These are phyloP conservation scores for Hiodon tergisus DNA, from an alignment of 2,113 vertebrate species.

Conservation along the genomic window DNA sequence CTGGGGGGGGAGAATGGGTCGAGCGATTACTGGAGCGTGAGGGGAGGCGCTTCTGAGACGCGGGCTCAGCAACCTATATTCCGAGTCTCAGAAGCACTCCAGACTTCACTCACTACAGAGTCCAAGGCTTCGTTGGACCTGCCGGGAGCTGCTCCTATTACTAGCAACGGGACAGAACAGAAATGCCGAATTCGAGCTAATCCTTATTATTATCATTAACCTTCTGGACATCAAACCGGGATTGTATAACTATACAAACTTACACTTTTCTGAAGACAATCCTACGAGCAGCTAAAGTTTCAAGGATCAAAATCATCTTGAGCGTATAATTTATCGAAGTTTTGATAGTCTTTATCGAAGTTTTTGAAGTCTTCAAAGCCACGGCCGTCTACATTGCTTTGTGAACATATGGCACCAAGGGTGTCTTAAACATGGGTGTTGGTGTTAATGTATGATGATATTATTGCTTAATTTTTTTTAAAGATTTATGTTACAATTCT, in stretches of 20 bases:
- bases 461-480: neutral
- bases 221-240: slow-evolving; percentile 43
- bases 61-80: slow-evolving; percentile 53
- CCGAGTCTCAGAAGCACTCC: slow-evolving; percentile 47
- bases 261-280: slow-evolving; percentile 10
- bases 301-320: slow-evolving; percentile 14
- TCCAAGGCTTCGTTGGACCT: slow-evolving; percentile 42
- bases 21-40: slow-evolving; percentile 47
- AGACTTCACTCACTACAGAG: slow-evolving; percentile 54
- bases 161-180: slow-evolving; percentile 38
- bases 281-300: neutral
- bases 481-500: neutral
- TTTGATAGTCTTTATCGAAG: neutral
- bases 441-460: too few relatives aligned
- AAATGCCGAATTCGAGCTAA: slow-evolving; percentile 33
- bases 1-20: slow-evolving; percentile 42
- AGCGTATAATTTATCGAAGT: slow-evolving; percentile 12
- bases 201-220: slow-evolving; percentile 34
- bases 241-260: slow-evolving; percentile 40
- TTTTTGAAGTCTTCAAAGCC: neutral
- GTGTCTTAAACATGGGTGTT: neutral
- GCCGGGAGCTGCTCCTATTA: slow-evolving; percentile 25
- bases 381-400: neutral
- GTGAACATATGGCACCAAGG: slow-evolving; percentile 3
- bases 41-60: slow-evolving; percentile 63